Evolutionary conservation across 2,113 vertebrate genomes (phyloP).

Genomic region (Alaudala cheleensis): DNA sequence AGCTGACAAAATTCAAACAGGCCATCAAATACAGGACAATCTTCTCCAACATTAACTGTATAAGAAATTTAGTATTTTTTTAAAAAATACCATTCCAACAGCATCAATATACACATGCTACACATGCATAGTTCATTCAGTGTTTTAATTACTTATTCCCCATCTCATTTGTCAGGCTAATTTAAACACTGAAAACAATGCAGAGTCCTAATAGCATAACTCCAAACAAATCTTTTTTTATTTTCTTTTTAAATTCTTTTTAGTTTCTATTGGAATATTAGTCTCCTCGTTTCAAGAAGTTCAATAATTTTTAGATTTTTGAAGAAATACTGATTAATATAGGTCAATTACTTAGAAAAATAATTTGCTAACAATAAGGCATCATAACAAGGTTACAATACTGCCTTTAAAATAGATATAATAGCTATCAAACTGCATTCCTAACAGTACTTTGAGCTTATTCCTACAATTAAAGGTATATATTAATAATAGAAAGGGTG

Average conservation of each 20-base stretch:
- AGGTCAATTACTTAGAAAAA: background rate
- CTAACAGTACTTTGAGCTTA: background rate
- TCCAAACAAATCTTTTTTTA: background rate
- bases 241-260: background rate
- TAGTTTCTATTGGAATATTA: background rate
- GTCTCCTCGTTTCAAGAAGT: background rate
- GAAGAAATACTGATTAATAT: background rate
- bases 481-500: background rate
- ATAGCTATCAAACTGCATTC: background rate
- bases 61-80: constrained; percentile 5
- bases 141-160: background rate
- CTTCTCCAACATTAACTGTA: constrained; percentile 96
- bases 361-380: background rate
- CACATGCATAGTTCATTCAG: background rate
- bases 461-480: background rate
- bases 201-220: background rate
- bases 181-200: background rate
- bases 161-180: background rate
- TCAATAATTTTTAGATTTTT: background rate
- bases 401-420: background rate
- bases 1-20: constrained; percentile 98
- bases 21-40: constrained; percentile 97
- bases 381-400: background rate
- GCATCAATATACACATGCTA: background rate
- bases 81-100: background rate